These are phyloP conservation scores for Augochlorella aurata DNA, from an alignment of 2,888 invertebrate species.

Conservation along the genomic window DNA sequence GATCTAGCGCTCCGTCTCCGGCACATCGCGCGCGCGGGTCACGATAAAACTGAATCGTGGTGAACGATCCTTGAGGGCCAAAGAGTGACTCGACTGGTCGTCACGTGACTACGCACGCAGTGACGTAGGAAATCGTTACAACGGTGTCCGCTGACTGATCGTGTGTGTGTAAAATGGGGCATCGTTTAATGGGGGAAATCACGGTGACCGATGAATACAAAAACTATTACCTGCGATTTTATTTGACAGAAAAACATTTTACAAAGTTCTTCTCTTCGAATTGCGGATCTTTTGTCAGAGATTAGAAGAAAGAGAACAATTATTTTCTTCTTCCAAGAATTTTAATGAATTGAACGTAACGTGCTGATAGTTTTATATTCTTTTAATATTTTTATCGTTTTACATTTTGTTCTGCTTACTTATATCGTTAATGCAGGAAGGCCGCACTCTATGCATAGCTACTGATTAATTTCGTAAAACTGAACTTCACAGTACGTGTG, in stretches of 20 bases:
- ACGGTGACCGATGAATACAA: background rate
- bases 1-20: constrained; percentile 9
- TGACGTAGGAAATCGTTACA: constrained; percentile 51
- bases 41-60: constrained; percentile 64
- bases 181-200: constrained; percentile 35
- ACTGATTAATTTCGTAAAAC: too few species aligned
- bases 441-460: too few species aligned
- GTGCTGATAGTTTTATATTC: too few species aligned
- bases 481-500: too few species aligned
- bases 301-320: too few species aligned
- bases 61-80: constrained; percentile 62
- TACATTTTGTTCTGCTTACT: too few species aligned
- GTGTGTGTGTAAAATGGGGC: constrained; percentile 38
- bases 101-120: constrained; percentile 68
- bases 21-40: constrained; percentile 56
- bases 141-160: constrained; percentile 46
- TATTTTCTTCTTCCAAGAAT: too few species aligned
- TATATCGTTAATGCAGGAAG: too few species aligned
- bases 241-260: background rate
- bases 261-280: too few species aligned
- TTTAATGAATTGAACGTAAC: too few species aligned
- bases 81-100: constrained; percentile 63
- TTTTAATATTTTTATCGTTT: too few species aligned
- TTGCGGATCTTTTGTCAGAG: too few species aligned
- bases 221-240: background rate